Conservation (phyloP, 2,797 vertebrate species). For the Rhodeus uyekii region DNA sequence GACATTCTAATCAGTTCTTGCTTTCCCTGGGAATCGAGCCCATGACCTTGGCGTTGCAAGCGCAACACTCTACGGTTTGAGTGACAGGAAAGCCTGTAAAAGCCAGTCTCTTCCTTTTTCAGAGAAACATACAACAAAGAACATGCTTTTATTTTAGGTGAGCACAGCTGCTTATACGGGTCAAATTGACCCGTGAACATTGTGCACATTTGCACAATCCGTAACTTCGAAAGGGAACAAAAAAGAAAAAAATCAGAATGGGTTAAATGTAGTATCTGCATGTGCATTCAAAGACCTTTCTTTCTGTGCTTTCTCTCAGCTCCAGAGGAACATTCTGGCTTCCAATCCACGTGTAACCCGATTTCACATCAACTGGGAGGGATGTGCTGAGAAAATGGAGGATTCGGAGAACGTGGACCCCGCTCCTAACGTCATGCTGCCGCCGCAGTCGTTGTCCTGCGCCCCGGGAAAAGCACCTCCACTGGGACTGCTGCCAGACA, state of each 20-base stretch:
- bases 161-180: too few species aligned
- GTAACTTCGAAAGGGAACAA: too few species aligned
- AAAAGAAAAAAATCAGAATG: background rate
- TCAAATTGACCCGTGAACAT: too few species aligned
- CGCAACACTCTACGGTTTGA: too few species aligned
- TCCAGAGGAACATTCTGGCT: constrained; percentile 91
- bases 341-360: constrained; percentile 91
- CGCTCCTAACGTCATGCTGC: constrained; percentile 77
- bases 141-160: too few species aligned
- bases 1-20: too few species aligned
- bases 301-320: constrained; percentile 68
- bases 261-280: background rate
- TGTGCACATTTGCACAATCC: too few species aligned
- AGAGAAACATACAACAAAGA: too few species aligned
- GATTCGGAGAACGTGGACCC: constrained; percentile 89
- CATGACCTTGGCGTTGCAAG: too few species aligned
- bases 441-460: constrained; percentile 80
- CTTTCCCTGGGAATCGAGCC: too few species aligned
- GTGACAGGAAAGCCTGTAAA: too few species aligned
- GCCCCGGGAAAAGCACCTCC: constrained; percentile 81
- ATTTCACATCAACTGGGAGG: constrained; percentile 96
- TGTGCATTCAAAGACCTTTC: background rate
- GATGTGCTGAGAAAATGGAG: constrained; percentile 83
- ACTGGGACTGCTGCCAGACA: constrained; percentile 84
- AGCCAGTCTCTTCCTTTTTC: too few species aligned